These are phyloP conservation scores for Desoria tigrina DNA, from an alignment of 2,888 invertebrate species.

Conservation along the genomic window DNA sequence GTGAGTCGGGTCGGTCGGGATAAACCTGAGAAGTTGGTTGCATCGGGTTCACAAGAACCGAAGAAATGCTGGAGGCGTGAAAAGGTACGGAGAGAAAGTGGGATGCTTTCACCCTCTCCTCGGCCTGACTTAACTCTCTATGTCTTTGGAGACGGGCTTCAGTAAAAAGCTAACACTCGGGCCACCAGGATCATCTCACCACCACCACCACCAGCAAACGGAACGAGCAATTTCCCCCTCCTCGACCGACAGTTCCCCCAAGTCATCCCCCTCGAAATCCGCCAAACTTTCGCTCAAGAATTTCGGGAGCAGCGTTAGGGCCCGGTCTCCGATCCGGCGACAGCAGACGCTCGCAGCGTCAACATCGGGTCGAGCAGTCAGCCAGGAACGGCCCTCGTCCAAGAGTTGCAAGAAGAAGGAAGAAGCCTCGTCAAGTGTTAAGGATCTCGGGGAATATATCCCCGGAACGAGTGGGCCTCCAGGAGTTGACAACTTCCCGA, in stretches of 20 bases:
- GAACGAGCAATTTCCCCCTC: conserved; percentile 16
- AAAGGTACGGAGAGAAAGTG: too few species aligned
- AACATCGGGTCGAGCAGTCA: background rate
- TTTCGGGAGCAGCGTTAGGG: conserved; percentile 7
- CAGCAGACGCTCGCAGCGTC: conserved; percentile 19
- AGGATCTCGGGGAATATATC: conserved; percentile 22
- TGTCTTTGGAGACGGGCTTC: conserved; percentile 48
- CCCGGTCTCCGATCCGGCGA: conserved; percentile 15
- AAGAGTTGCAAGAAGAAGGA: background rate
- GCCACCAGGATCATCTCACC: conserved; percentile 1
- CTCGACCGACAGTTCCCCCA: conserved; percentile 19
- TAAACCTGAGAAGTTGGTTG: too few species aligned
- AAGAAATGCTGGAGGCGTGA: conserved; percentile 7
- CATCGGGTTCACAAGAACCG: background rate
- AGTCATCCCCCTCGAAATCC: conserved; percentile 12
- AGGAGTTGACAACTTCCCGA: conserved; percentile 41
- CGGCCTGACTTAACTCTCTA: conserved; percentile 22
- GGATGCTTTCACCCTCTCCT: conserved; percentile 18
- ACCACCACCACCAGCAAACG: background rate
- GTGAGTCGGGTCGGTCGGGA: too few species aligned
- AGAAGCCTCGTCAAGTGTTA: background rate
- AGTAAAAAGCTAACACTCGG: conserved; percentile 47
- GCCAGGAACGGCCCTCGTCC: conserved; percentile 1
- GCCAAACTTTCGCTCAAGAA: conserved; percentile 24
- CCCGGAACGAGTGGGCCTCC: conserved; percentile 36